Conservation (phyloP, 2,113 vertebrate species). For the Triplophysa dalaica region DNA sequence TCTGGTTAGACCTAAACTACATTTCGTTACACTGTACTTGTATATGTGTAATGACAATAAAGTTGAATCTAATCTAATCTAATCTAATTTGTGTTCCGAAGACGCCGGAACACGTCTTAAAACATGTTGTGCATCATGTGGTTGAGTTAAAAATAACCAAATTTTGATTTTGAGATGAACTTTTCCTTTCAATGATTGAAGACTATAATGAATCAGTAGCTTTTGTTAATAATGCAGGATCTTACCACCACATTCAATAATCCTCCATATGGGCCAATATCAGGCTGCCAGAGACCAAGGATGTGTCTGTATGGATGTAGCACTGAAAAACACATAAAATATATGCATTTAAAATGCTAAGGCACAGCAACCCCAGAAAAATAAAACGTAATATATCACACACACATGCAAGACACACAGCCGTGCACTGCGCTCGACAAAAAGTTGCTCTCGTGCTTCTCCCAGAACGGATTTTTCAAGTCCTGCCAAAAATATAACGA, state of each 20-base stretch:
- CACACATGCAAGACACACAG: constrained; percentile 47
- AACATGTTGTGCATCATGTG: too few relatives aligned
- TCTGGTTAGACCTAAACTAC: too few relatives aligned
- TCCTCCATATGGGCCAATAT: constrained; percentile 95
- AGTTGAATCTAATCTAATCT: too few relatives aligned
- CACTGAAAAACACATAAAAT: constrained; percentile 73
- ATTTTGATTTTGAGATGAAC: too few relatives aligned
- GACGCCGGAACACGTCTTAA: too few relatives aligned
- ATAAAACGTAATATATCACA: not conserved
- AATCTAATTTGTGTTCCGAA: too few relatives aligned
- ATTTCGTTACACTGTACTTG: too few relatives aligned
- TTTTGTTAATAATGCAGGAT: constrained; percentile 27
- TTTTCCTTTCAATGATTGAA: too few relatives aligned
- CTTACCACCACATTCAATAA: constrained; percentile 98
- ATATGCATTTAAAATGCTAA: not conserved
- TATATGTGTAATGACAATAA: too few relatives aligned
- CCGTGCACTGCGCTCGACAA: not conserved
- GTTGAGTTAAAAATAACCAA: too few relatives aligned
- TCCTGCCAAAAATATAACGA: not conserved
- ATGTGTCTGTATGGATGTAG: constrained; percentile 93
- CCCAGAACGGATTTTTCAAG: not conserved
- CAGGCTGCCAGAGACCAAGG: constrained; percentile 96
- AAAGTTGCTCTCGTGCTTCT: constrained; percentile 24
- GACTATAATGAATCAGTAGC: too few relatives aligned
- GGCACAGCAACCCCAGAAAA: constrained; percentile 26